phyloP scores from a whole-genome alignment of 2,797 vertebrate species.

The Ptychobarbus kaznakovi region DNA sequence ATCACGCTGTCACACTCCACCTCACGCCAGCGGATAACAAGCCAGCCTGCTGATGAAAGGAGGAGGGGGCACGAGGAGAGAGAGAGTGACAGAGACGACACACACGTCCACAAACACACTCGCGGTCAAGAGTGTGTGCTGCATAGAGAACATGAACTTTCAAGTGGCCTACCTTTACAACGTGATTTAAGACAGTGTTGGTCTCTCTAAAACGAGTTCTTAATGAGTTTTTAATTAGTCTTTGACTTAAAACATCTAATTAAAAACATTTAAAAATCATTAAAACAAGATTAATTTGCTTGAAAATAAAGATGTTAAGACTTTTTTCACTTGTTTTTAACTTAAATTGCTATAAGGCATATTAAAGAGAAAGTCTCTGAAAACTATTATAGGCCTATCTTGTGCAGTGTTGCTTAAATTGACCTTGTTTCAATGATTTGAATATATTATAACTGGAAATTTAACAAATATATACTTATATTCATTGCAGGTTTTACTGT shows the following conservation, averaged over 20 bases:
- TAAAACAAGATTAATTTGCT: background rate
- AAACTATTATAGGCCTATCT: background rate
- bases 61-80: constrained; percentile 41
- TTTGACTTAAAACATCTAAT: background rate
- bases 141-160: background rate
- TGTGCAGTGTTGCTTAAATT: background rate
- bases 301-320: background rate
- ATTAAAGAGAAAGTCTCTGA: background rate
- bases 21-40: constrained; percentile 74
- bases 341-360: background rate
- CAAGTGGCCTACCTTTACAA: constrained; percentile 18
- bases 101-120: constrained; percentile 10
- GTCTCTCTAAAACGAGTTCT: background rate
- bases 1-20: constrained; percentile 77
- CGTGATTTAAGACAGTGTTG: background rate
- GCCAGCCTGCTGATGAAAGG: constrained; percentile 62
- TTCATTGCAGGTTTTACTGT: background rate
- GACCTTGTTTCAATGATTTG: background rate
- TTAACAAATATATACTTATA: background rate
- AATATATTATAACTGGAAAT: background rate
- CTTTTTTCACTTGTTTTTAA: background rate
- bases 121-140: constrained; percentile 2
- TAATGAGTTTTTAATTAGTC: constrained; percentile 7
- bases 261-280: background rate
- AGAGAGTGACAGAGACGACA: constrained; percentile 46